Conservation (phyloP, 2,888 invertebrate species). For the Muschampia plurimacula region DNA sequence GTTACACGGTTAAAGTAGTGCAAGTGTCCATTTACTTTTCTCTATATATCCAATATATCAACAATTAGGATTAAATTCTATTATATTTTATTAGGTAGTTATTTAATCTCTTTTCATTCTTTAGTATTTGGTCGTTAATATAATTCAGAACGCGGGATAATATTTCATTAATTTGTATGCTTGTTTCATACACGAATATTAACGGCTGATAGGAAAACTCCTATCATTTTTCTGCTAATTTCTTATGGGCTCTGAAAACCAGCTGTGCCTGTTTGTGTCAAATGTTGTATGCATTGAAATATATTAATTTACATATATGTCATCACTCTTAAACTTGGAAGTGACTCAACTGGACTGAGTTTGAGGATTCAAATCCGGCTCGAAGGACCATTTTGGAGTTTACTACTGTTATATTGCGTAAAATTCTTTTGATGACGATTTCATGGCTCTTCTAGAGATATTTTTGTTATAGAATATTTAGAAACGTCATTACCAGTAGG, state of each 20-base stretch:
- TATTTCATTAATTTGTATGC: background rate
- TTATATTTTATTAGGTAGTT: background rate
- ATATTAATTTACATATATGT: background rate
- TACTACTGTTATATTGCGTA: background rate
- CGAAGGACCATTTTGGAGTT: background rate
- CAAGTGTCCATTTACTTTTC: background rate
- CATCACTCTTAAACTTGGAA: no score
- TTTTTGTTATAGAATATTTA: background rate
- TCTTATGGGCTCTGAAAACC: no score
- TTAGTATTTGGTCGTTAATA: background rate
- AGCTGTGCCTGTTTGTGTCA: no score
- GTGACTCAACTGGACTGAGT: no score
- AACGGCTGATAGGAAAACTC: background rate
- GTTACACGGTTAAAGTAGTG: no score
- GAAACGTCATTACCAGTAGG: background rate
- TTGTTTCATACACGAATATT: background rate
- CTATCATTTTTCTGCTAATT: background rate
- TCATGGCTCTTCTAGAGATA: background rate
- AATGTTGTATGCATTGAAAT: background rate
- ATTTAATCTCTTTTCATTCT: background rate
- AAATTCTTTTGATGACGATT: background rate
- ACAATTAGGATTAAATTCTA: slow-evolving; percentile 1
- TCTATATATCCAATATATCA: background rate
- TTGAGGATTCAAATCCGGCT: background rate
- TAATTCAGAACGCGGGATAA: background rate